Evolutionary conservation across 1,140 invertebrate species (phyloP), one percentile per base, ranked within the genome.

Genomic region (Andrena cerasifolii): DNA sequence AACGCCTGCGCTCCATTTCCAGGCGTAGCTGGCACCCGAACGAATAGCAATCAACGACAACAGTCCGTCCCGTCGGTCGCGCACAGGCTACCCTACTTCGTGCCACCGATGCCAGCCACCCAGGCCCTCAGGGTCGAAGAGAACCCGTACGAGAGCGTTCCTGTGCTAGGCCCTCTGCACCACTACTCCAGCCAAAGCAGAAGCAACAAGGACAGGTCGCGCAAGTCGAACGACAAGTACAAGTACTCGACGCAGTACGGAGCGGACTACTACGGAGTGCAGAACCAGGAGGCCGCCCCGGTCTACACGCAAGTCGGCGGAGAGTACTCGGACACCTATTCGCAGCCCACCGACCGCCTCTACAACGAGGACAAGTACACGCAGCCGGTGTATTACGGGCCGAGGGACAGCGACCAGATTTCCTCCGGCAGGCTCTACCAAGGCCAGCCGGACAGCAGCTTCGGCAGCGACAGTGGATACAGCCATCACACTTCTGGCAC

Each of bases 391-490:
- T 83, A 83, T 14, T 83, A 87, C 75, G 31, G 89, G 86, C 49
- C 68, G 10, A 51, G 82, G 12, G 82, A 83, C 70, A 65, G 28
- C 28, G 77, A 82, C 0, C 85, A 86, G 40, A 77, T 83, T 14
- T 40, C 54, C 1, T 79, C 89, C 3, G 90, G 90, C 12, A 73
- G 86, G 24, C 33, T 92, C 7, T 92, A 92, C 68, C 90, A 92
- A 43, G 89, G 89, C 0, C 89, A 91, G n/a, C 91, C 93, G 14
- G 93, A 94, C 79, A 95, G 94, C 3, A 94, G 94, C 45, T 94
- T 95, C 53, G 94, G 94, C 7, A 95, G 94, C 26, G 95, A 96
- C 86, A 95, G 95, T 24, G 95, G 95, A 0, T 96, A 95, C 84
- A 95, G 95, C 81, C 95, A 96, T 84, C 94, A 95, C 76, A 95